Evolutionary conservation across 2,888 invertebrate genomes (phyloP).

Genomic region (Catocala nupta): DNA sequence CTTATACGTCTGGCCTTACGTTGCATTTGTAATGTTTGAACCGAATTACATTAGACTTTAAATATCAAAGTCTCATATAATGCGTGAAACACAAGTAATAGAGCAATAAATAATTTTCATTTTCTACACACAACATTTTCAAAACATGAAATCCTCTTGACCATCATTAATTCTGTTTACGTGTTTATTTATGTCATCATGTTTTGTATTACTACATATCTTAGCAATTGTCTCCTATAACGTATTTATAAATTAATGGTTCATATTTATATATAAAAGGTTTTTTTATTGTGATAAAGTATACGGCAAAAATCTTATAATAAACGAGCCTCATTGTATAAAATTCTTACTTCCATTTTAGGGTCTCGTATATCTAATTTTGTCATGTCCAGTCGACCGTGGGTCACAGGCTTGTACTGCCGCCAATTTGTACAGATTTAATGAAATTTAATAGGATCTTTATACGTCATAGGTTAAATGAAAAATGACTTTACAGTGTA

Average conservation of each 20-base stretch:
- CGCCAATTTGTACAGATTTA: too few relatives aligned
- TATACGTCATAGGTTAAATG: too few relatives aligned
- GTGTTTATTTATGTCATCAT: too few relatives aligned
- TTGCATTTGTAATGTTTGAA: constrained; percentile 53
- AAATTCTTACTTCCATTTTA: constrained; percentile 38
- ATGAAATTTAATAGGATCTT: too few relatives aligned
- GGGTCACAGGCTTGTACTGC: constrained; percentile 14
- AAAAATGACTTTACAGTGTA: too few relatives aligned
- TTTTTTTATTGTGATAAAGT: constrained; percentile 50
- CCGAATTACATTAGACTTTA: constrained; percentile 43
- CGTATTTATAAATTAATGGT: constrained; percentile 31
- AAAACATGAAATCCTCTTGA: too few relatives aligned
- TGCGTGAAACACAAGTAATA: too few relatives aligned
- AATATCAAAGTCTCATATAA: constrained; percentile 4
- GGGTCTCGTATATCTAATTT: constrained; percentile 42
- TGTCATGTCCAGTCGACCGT: constrained; percentile 26
- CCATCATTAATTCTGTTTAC: too few relatives aligned
- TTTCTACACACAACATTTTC: too few relatives aligned
- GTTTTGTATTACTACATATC: too few relatives aligned
- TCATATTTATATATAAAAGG: constrained; percentile 48
- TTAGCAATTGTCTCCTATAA: constrained; percentile 6
- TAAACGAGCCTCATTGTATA: constrained; percentile 47
- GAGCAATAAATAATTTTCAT: too few relatives aligned
- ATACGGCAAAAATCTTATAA: constrained; percentile 49
- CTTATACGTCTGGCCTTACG: constrained; percentile 53